phyloP scores from a whole-genome alignment of 2,888 invertebrate species.

The Leptopilina drosophilae region DNA sequence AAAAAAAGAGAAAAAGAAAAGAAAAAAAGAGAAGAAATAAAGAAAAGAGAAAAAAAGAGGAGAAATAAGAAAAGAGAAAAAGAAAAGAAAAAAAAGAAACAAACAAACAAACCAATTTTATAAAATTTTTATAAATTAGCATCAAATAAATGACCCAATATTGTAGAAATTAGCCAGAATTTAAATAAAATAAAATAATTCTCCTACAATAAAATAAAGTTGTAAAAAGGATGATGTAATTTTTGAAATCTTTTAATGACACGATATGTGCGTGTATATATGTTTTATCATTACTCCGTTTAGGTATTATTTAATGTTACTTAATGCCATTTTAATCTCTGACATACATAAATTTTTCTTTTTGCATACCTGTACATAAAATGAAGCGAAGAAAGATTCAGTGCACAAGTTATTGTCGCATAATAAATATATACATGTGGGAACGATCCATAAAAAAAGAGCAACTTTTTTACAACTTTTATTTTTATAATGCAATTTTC shows the following conservation, averaged over 20 bases:
- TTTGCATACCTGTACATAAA: background rate
- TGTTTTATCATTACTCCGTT: background rate
- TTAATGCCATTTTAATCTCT: background rate
- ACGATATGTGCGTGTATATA: background rate
- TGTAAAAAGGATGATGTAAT: background rate
- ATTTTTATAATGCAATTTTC: background rate
- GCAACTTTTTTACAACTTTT: background rate
- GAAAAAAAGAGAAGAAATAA: too few species aligned
- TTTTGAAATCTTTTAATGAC: conserved; percentile 1
- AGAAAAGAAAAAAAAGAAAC: too few species aligned
- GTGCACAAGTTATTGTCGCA: conserved; percentile 2
- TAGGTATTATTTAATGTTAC: conserved; percentile 3
- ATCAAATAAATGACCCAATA: too few species aligned
- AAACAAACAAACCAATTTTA: too few species aligned
- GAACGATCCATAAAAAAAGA: background rate
- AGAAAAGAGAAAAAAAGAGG: too few species aligned
- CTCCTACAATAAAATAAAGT: too few species aligned
- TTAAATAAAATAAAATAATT: too few species aligned
- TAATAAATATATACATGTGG: background rate
- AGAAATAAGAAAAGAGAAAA: too few species aligned
- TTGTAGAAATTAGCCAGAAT: too few species aligned
- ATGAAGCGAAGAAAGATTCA: background rate
- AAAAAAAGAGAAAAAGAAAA: too few species aligned
- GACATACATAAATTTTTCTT: background rate
- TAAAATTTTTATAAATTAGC: too few species aligned